phyloP scores from a whole-genome alignment of 2,113 vertebrate genomes.

The Ctenomys sociabilis region DNA sequence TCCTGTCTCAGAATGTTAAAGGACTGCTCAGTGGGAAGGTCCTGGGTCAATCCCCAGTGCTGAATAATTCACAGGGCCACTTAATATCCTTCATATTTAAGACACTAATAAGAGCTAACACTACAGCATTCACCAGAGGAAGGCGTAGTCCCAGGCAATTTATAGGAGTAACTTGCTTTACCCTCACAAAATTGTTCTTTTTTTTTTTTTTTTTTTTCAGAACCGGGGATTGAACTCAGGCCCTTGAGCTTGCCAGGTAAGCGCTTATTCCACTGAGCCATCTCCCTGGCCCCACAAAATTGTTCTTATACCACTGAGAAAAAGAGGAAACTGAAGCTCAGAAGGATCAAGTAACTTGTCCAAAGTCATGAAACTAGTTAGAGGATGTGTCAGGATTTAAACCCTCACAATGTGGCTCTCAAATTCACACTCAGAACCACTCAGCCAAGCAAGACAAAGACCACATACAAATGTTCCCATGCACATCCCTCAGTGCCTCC shows the following conservation, averaged over 20 bases:
- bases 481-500: neutral
- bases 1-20: neutral
- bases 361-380: neutral
- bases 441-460: neutral
- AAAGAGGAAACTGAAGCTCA: constrained; percentile 15
- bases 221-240: too few relatives aligned
- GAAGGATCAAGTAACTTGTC: neutral
- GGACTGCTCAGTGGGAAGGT: neutral
- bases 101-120: neutral
- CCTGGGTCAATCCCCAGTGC: neutral
- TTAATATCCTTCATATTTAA: neutral
- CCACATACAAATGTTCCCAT: neutral
- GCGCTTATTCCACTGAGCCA: too few relatives aligned
- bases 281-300: neutral
- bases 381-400: constrained; percentile 5
- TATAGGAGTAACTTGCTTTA: neutral
- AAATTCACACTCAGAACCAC: neutral
- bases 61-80: neutral
- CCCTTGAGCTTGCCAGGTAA: too few relatives aligned
- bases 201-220: too few relatives aligned
- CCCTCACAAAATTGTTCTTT: neutral
- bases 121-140: neutral
- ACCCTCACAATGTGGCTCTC: neutral
- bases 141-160: neutral
- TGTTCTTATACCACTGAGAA: neutral